A percentile compares a stretch with the other conserved stretches of the same genome.
Evolutionary conservation across 2,113 vertebrate species (phyloP).

Genomic region (Gobius niger): DNA sequence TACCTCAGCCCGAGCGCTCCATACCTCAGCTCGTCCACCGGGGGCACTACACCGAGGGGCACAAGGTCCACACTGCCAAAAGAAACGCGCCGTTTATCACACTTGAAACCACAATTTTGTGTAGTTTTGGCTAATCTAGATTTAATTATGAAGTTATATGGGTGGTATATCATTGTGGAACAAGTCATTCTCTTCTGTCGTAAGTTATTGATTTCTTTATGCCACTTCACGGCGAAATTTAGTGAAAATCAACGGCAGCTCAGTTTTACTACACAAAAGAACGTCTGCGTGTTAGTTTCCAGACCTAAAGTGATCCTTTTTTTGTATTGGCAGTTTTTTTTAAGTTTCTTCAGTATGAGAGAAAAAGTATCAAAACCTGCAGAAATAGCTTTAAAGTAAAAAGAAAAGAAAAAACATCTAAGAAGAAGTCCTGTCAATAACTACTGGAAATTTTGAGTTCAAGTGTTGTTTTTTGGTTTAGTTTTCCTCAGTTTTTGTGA

Average conservation of each 20-base stretch:
- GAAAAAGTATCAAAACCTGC: background rate
- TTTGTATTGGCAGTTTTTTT: slow-evolving; percentile 63
- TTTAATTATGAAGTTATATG: background rate
- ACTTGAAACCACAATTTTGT: background rate
- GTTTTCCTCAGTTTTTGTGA: background rate
- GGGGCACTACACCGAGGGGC: slow-evolving; percentile 87
- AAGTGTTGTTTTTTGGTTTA: background rate
- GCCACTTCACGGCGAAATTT: too few species aligned
- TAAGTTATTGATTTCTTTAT: too few species aligned
- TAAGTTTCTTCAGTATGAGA: too few species aligned
- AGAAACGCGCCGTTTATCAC: background rate
- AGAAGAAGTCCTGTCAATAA: background rate
- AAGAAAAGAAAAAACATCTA: too few species aligned
- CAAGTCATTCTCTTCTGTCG: too few species aligned
- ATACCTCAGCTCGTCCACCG: slow-evolving; percentile 83
- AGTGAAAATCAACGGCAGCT: too few species aligned
- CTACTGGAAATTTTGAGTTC: background rate
- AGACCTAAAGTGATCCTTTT: too few species aligned
- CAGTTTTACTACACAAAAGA: too few species aligned
- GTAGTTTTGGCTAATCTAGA: background rate
- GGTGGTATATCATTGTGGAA: too few species aligned
- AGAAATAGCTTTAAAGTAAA: background rate
- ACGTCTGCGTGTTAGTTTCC: too few species aligned
- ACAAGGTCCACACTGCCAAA: slow-evolving; percentile 76
- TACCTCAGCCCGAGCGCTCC: slow-evolving; percentile 87